A percentile compares a stretch with the other conserved stretches of the same genome.
Evolutionary conservation across 2,888 invertebrate genomes (phyloP).

Genomic region (Electrophaes corylata): DNA sequence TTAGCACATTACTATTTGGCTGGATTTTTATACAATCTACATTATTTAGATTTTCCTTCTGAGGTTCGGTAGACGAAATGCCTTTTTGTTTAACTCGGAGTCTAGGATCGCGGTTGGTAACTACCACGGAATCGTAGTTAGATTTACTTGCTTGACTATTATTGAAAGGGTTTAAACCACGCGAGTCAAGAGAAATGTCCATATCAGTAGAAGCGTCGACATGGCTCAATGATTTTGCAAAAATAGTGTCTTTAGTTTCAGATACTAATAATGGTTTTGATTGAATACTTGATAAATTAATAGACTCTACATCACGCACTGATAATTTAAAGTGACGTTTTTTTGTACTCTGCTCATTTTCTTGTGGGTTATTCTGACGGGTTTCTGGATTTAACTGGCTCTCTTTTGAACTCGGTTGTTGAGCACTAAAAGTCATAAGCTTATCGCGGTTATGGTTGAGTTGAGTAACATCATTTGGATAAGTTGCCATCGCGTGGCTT

Average conservation of each 20-base stretch:
- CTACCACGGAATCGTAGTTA: background rate
- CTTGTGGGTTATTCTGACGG: background rate
- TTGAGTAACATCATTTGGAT: background rate
- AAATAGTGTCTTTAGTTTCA: background rate
- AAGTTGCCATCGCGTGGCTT: background rate
- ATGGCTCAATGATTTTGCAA: background rate
- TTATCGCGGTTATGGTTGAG: background rate
- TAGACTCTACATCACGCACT: constrained; percentile 7
- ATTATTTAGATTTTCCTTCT: background rate
- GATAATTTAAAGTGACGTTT: background rate
- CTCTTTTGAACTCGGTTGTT: background rate
- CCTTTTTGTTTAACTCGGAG: background rate
- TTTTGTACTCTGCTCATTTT: background rate
- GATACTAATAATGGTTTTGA: background rate
- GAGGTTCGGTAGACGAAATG: background rate
- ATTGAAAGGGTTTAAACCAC: background rate
- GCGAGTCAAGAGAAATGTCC: background rate
- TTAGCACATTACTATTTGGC: background rate
- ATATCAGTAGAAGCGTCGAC: background rate
- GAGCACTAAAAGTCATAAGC: background rate
- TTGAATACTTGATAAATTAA: constrained; percentile 1
- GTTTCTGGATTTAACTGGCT: background rate
- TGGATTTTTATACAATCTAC: background rate
- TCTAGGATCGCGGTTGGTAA: background rate
- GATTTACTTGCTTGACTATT: background rate